Base-by-base conservation (phyloP, 1,140 invertebrate genomes). In the Apis cerana region DNA sequence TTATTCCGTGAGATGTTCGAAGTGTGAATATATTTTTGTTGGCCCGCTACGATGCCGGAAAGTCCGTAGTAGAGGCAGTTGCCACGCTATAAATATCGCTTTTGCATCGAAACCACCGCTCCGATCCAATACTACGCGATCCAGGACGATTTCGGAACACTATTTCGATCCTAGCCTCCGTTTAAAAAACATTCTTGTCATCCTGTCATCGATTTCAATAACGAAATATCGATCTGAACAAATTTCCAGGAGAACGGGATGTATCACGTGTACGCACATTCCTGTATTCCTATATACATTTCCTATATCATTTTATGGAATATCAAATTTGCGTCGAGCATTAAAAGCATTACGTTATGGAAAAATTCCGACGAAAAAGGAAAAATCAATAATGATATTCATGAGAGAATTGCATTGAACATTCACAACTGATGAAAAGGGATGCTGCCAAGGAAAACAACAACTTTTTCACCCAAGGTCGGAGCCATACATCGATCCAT, bases 1-100 rank as follows among this genome's bases (percentile, higher is more conserved):
- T 85, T 82, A 85, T 85, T 82, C 33, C 61, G 77, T 23, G 84
- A 56, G 70, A 86, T 77, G 75, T 85, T 65, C 88, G 83, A 87
- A 89, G 89, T 90, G 90, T 88, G 89, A 91, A 92, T 91, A 92
- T 93, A 93, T 93, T 93, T 94, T 92, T 89, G 91, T 92, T 93
- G 90, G 92, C 89, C 85, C 87, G 89, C 88, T 87, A 82, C 86
- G 85, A 91, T 89, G 90, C 88, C 90, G 91, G 91, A 92, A 94
- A 94, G 90, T 91, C 88, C 89, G 86, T 85, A 43, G 89, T 69
- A 83, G 88, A 88, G 82, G 86, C 82, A 86, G 85, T 88, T 83
- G 86, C 86, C 74, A 83, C 75, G 91, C 93, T 94, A 94, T 94
- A 91, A 94, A 94, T 94, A 94, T 91, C 89, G 71, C 87, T 90